phyloP scores from a whole-genome alignment of 2,888 invertebrate species.

The Drosophila antonietae region DNA sequence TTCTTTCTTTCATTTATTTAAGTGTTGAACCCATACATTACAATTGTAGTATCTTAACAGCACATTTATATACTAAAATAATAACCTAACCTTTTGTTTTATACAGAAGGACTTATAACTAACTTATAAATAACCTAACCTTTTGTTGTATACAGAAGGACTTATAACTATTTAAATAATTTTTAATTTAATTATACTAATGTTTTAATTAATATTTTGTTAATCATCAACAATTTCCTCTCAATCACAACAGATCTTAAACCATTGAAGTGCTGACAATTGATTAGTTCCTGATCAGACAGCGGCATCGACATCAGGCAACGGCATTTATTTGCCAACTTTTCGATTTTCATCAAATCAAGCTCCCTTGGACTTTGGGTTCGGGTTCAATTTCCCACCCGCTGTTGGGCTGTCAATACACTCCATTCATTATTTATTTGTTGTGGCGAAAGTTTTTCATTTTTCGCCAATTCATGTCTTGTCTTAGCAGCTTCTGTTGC shows the following conservation, averaged over 20 bases:
- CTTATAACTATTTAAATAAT: too few relatives aligned
- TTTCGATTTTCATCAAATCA: constrained; percentile 9
- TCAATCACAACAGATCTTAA: neutral
- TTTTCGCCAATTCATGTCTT: constrained; percentile 49
- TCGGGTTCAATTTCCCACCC: constrained; percentile 49
- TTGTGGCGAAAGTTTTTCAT: constrained; percentile 68
- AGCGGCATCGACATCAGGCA: neutral
- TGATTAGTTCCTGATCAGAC: constrained; percentile 2
- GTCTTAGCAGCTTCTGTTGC: constrained; percentile 56
- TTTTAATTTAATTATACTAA: too few relatives aligned
- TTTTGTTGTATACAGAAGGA: too few relatives aligned
- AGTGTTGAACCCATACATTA: too few relatives aligned
- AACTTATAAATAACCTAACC: too few relatives aligned
- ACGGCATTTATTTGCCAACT: neutral
- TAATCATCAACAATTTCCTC: neutral
- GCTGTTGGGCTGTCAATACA: constrained; percentile 47
- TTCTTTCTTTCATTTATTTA: too few relatives aligned
- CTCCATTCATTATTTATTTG: constrained; percentile 55
- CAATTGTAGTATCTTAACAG: too few relatives aligned
- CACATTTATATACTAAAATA: too few relatives aligned
- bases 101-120: too few relatives aligned
- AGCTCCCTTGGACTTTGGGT: constrained; percentile 13
- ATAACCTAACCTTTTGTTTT: too few relatives aligned
- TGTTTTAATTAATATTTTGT: too few relatives aligned
- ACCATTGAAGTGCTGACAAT: constrained; percentile 2